Evolutionary conservation across 2,888 invertebrate genomes (phyloP).

Genomic region (Eupithecia centaureata): DNA sequence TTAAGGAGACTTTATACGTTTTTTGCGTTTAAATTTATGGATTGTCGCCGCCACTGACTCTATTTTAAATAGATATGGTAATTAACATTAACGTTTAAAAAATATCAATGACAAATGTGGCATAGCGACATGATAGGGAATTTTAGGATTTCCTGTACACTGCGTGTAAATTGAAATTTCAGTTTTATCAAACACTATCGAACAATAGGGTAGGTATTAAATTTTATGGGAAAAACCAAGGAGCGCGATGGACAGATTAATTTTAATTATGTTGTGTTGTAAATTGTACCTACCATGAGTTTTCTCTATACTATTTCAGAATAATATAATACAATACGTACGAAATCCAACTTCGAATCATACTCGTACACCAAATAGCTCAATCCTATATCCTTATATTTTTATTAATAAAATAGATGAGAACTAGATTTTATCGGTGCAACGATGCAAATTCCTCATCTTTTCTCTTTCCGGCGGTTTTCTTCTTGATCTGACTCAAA

Average conservation of each 20-base stretch:
- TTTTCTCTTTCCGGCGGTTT: no score
- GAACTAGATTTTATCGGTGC: no score
- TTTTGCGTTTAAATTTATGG: conserved; percentile 31
- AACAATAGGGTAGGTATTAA: background rate
- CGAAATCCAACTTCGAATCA: background rate
- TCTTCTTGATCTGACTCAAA: no score
- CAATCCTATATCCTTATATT: no score
- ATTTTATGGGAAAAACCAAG: background rate
- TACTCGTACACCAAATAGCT: background rate
- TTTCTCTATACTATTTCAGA: background rate
- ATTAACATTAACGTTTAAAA: no score
- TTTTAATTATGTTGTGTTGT: background rate
- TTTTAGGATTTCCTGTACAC: conserved; percentile 28
- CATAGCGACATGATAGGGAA: conserved; percentile 15
- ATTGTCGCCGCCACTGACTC: conserved; percentile 50
- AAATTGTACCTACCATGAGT: background rate
- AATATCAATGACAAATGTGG: conserved; percentile 30
- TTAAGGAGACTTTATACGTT: conserved; percentile 46
- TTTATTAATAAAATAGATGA: no score
- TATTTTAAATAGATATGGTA: no score
- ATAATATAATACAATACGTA: background rate
- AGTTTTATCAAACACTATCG: background rate
- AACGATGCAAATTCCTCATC: no score
- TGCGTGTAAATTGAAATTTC: background rate
- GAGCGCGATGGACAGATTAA: background rate